Evolutionary conservation across 2,797 vertebrate genomes (phyloP).

Genomic region (Gouania willdenowi): DNA sequence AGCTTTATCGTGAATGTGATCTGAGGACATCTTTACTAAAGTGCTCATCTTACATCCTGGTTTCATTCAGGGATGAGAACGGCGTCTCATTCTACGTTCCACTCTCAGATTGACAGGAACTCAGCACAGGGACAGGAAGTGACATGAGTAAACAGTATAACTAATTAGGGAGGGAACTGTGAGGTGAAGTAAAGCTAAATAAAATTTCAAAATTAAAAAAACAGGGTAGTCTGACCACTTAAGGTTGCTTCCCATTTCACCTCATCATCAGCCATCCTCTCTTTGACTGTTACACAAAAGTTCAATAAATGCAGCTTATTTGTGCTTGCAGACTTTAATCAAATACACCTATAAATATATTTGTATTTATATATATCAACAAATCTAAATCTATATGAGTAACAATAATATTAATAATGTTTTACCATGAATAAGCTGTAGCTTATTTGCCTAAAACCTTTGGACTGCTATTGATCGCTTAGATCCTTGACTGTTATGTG

Average conservation of each 20-base stretch:
- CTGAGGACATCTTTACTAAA: conserved; percentile 86
- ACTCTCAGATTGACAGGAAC: conserved; percentile 65
- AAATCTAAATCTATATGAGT: conserved; percentile 81
- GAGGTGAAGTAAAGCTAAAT: conserved; percentile 50
- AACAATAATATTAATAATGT: conserved; percentile 83
- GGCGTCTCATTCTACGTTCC: conserved; percentile 56
- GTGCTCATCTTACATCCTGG: conserved; percentile 82
- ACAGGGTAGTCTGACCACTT: conserved; percentile 79
- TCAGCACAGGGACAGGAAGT: conserved; percentile 66
- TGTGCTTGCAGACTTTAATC: conserved; percentile 85
- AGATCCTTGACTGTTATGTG: conserved; percentile 87
- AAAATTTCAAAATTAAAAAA: conserved; percentile 21
- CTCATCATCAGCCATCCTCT: conserved; percentile 82
- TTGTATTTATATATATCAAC: conserved; percentile 78
- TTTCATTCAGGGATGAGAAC: conserved; percentile 66
- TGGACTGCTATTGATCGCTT: conserved; percentile 84
- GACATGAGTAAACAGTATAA: conserved; percentile 59
- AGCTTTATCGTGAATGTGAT: conserved; percentile 94
- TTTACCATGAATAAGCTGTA: conserved; percentile 86
- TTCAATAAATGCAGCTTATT: conserved; percentile 88
- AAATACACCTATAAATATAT: conserved; percentile 78
- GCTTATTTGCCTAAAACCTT: conserved; percentile 87
- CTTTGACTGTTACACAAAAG: conserved; percentile 84
- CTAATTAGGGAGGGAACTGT: conserved; percentile 35
- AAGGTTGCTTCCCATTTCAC: conserved; percentile 76